Evolutionary conservation across 2,888 invertebrate species (phyloP).

Genomic region (Steinernema carpocapsae): DNA sequence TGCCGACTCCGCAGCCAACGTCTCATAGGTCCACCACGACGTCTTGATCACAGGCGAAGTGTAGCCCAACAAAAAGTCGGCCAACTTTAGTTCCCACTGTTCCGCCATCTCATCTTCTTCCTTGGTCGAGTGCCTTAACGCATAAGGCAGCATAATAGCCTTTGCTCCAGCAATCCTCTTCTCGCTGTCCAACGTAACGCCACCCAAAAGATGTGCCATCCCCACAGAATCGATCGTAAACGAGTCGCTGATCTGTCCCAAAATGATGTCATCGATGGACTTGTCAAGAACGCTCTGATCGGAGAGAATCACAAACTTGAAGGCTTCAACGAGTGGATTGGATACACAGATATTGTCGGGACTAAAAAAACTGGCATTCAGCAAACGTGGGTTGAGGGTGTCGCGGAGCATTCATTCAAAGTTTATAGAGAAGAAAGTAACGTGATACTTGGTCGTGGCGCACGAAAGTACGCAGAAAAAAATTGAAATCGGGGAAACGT

Average conservation of each 20-base stretch:
- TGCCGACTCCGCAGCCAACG: conserved; percentile 64
- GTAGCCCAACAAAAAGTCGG: conserved; percentile 55
- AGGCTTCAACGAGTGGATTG: conserved; percentile 67
- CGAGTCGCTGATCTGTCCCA: conserved; percentile 61
- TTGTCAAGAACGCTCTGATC: conserved; percentile 47
- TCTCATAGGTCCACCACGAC: conserved; percentile 69
- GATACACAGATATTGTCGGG: conserved; percentile 66
- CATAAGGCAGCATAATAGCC: conserved; percentile 67
- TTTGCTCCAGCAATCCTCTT: conserved; percentile 58
- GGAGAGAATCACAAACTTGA: conserved; percentile 60
- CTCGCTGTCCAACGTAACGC: conserved; percentile 59
- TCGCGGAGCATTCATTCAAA: too few species aligned
- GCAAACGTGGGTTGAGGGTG: too few species aligned
- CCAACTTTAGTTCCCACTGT: conserved; percentile 66
- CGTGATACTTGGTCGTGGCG: not conserved
- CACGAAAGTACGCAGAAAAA: too few species aligned
- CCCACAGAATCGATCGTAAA: conserved; percentile 61
- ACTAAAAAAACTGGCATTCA: conserved; percentile 45
- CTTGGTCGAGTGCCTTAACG: conserved; percentile 60
- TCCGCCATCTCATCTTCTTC: conserved; percentile 64
- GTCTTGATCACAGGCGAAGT: conserved; percentile 47
- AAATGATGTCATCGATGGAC: conserved; percentile 62
- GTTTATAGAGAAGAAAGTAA: not conserved
- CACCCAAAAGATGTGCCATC: conserved; percentile 65
- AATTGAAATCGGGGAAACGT: too few species aligned